Percentiles rank a stretch among this genome's conserved stretches.
Conservation (phyloP, 2,113 vertebrate genomes). For the Pelmatolapia mariae region DNA sequence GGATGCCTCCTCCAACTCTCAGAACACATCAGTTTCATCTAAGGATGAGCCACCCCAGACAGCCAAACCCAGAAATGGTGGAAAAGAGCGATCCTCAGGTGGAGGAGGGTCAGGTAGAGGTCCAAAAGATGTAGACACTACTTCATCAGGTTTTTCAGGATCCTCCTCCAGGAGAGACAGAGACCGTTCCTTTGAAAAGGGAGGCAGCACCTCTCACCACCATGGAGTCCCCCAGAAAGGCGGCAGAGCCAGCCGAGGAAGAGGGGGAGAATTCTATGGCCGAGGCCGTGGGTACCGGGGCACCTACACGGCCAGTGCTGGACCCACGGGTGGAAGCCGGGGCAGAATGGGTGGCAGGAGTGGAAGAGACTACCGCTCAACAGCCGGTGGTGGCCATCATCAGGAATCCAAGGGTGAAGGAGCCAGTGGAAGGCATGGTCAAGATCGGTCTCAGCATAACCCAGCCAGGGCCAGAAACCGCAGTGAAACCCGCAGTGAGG, state of each 20-base stretch:
- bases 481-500: slow-evolving; percentile 88
- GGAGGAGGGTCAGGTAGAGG: slow-evolving; percentile 49
- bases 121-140: slow-evolving; percentile 62
- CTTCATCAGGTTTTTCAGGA: slow-evolving; percentile 50
- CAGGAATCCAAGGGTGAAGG: slow-evolving; percentile 75
- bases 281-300: slow-evolving; percentile 79
- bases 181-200: slow-evolving; percentile 78
- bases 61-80: slow-evolving; percentile 62
- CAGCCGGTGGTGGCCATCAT: slow-evolving; percentile 52
- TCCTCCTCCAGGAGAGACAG: slow-evolving; percentile 64
- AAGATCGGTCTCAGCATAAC: slow-evolving; percentile 61
- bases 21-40: slow-evolving; percentile 35
- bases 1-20: slow-evolving; percentile 38
- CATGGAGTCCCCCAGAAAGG: slow-evolving; percentile 58
- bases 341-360: slow-evolving; percentile 77
- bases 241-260: slow-evolving; percentile 66
- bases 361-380: slow-evolving; percentile 77
- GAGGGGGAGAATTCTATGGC: slow-evolving; percentile 85
- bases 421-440: slow-evolving; percentile 41
- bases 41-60: slow-evolving; percentile 59
- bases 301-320: slow-evolving; percentile 63
- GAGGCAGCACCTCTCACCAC: slow-evolving; percentile 46
- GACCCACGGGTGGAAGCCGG: slow-evolving; percentile 30
- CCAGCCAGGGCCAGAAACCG: slow-evolving; percentile 79
- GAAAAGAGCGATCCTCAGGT: slow-evolving; percentile 60